phyloP scores from a whole-genome alignment of 2,797 vertebrate genomes.

The Phalloptychus januarius region DNA sequence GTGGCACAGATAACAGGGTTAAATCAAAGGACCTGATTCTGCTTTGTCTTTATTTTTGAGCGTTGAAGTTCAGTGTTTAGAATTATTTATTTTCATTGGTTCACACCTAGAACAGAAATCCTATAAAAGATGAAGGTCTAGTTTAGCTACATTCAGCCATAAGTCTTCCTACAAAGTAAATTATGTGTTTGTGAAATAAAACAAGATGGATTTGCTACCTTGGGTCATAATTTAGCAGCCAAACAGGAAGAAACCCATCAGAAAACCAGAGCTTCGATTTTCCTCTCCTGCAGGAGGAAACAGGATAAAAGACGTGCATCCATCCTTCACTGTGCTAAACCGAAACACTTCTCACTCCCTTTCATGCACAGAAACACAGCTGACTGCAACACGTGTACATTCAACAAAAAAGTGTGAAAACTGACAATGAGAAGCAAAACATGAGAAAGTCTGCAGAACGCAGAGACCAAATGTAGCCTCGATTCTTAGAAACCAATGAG shows the following conservation, averaged over 20 bases:
- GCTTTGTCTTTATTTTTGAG: not conserved
- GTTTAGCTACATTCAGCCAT: not conserved
- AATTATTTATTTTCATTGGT: too few relatives aligned
- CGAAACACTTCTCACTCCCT: not conserved
- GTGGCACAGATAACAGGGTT: not conserved
- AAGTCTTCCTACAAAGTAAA: not conserved
- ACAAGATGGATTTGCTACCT: not conserved
- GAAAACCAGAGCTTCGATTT: not conserved
- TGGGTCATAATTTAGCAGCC: not conserved
- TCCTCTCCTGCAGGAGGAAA: not conserved
- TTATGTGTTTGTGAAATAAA: not conserved
- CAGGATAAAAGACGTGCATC: not conserved
- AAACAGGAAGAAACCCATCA: not conserved
- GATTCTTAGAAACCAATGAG: not conserved
- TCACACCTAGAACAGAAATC: not conserved
- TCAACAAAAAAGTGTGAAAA: conserved; percentile 6
- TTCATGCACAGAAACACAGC: conserved; percentile 1
- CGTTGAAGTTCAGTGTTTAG: too few relatives aligned
- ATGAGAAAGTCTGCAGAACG: too few relatives aligned
- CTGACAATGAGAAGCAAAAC: not conserved
- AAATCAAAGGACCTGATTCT: not conserved
- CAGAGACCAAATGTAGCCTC: not conserved
- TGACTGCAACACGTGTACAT: conserved; percentile 2
- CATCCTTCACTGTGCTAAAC: conserved; percentile 7
- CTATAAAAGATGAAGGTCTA: not conserved